A percentile compares a stretch with the other conserved stretches of the same genome.
Evolutionary conservation across 2,888 invertebrate species (phyloP).

Genomic region (Conops quadrifasciatus): DNA sequence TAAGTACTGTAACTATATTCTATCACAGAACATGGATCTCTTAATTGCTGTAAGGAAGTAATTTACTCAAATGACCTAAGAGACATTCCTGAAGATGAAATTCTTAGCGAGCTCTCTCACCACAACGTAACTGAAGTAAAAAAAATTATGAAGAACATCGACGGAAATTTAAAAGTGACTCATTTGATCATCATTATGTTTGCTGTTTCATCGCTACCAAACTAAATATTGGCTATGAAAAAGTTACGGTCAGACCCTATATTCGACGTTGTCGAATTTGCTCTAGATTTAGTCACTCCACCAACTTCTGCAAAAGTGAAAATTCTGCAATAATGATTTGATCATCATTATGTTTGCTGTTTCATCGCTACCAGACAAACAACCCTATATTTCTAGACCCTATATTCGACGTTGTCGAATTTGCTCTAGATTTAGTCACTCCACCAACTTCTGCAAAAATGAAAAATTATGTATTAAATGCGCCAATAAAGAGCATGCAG

Average conservation of each 20-base stretch:
- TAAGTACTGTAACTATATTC: constrained; percentile 23
- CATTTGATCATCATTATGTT: background rate
- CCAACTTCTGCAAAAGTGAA: background rate
- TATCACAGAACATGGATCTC: constrained; percentile 29
- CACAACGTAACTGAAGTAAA: background rate
- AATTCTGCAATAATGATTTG: too few species aligned
- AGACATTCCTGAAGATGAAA: constrained; percentile 33
- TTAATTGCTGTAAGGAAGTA: constrained; percentile 33
- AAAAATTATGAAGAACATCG: background rate
- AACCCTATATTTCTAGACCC: background rate
- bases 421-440: constrained; percentile 2
- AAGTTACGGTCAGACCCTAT: constrained; percentile 7
- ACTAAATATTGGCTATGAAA: constrained; percentile 7
- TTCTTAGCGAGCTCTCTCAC: background rate
- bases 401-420: constrained; percentile 14
- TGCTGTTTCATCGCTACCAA: background rate
- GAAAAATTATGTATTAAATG: too few species aligned
- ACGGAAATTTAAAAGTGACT: background rate
- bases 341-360: constrained; percentile 30
- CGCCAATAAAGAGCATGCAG: too few species aligned
- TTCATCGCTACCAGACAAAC: constrained; percentile 20
- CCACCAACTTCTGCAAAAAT: constrained; percentile 7
- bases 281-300: background rate
- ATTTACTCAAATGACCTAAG: constrained; percentile 29
- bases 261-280: constrained; percentile 15